These are phyloP conservation scores for Sinosuthora webbiana DNA, from an alignment of 2,113 vertebrate species.

Conservation along the genomic window DNA sequence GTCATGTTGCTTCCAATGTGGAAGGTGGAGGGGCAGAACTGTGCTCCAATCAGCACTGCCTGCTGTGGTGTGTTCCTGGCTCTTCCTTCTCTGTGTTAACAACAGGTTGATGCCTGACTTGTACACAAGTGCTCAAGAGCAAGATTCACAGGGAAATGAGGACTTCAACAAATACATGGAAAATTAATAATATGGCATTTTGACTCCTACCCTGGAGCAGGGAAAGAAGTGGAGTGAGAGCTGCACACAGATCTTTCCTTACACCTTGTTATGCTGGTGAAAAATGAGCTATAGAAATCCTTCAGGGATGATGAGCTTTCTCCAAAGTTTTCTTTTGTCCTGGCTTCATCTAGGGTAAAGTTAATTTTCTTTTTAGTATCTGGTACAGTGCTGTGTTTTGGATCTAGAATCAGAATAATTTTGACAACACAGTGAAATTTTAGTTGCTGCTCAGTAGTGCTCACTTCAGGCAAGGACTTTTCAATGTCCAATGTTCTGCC, in stretches of 20 bases:
- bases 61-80: not conserved
- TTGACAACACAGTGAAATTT: not conserved
- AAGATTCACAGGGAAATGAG: not conserved
- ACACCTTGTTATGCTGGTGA: not conserved
- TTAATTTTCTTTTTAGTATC: not conserved
- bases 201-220: not conserved
- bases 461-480: not conserved
- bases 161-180: not conserved
- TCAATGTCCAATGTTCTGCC: not conserved
- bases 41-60: not conserved
- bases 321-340: not conserved
- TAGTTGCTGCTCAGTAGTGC: not conserved
- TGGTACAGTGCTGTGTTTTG: not conserved
- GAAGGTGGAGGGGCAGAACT: not conserved
- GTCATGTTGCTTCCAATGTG: not conserved
- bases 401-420: not conserved
- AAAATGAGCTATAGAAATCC: not conserved
- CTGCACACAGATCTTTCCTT: not conserved
- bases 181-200: not conserved
- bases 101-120: not conserved
- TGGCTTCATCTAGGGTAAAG: not conserved
- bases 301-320: not conserved
- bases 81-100: not conserved
- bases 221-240: accelerated
- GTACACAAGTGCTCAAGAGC: not conserved